Evolutionary conservation across 2,888 invertebrate species (phyloP), one percentile per base, ranked within the genome.

Genomic region (Sesia bembeciformis): DNA sequence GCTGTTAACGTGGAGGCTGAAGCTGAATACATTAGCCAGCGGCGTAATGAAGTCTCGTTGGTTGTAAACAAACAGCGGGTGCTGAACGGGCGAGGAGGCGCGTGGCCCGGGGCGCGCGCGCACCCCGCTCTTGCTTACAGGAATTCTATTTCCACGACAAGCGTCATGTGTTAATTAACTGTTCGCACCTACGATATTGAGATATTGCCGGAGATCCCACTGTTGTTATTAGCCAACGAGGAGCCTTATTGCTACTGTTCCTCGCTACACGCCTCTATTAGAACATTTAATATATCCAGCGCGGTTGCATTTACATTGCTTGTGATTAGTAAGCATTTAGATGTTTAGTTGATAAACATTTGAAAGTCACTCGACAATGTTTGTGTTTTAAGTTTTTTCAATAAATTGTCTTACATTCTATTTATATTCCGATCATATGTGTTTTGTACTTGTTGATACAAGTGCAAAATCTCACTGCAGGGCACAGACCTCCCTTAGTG

Each of bases 21-120:
- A 89, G 89, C 88, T 87, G 89, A 89, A 89, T 89, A 89, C 89
- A 89, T 89, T 89, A 89, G 88, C 88, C 85, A 78, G 80, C 82
- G 84, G 87, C 86, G 88, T 89, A 89, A 89, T 89, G 89, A 89
- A 89, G 88, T 88, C 89, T 88, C 84, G 86, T 79, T 78, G 87
- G 80, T 87, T 89, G 89, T 89, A 89, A 88, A 89, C 88, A 89
- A 89, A 89, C 85, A 86, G 71, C 62, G 60, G 54, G 52, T 40
- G 46, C 53, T 49, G 56, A 38, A n/a, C 55, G 60, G 60, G 52
- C 54, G 54, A 54, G 51, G 57, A 53, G 54, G 54, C 59, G 62
- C 62, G 64, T 63, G 58, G 68, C 68, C 74, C 72, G 70, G 78
- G 79, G 85, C 83, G 85, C 84, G 78, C 76, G 86, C 83, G 81